Percentiles rank a stretch among this genome's conserved stretches.
These are phyloP conservation scores for Troilus luridus DNA, from an alignment of 2,888 invertebrate genomes.

Conservation along the genomic window DNA sequence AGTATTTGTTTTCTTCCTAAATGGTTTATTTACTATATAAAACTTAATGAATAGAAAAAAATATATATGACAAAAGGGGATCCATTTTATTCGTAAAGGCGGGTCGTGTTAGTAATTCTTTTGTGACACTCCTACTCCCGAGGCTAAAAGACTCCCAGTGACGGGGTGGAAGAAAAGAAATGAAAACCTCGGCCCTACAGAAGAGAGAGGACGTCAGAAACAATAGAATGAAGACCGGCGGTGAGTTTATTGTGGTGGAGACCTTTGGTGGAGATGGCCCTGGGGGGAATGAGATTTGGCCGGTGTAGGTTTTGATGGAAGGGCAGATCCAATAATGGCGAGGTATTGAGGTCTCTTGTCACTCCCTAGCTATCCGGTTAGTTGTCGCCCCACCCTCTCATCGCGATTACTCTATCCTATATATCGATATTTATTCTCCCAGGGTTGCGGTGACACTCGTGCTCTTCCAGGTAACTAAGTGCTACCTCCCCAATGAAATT, in stretches of 20 bases:
- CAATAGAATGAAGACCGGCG: conserved; percentile 25
- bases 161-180: neutral
- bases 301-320: conserved; percentile 58
- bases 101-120: neutral
- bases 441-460: neutral
- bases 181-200: neutral
- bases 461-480: neutral
- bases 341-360: conserved; percentile 52
- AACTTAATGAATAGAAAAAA: too few relatives aligned
- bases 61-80: neutral
- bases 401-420: neutral
- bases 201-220: conserved; percentile 21
- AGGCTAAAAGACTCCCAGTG: neutral
- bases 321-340: conserved; percentile 56
- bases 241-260: conserved; percentile 53
- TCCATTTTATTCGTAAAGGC: neutral
- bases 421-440: neutral
- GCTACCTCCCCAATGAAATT: neutral
- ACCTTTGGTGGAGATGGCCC: neutral
- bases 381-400: conserved; percentile 22
- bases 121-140: neutral
- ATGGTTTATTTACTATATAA: too few relatives aligned
- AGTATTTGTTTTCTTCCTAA: too few relatives aligned
- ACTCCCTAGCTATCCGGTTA: conserved; percentile 47
- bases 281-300: conserved; percentile 53